A percentile compares a stretch with the other conserved stretches of the same genome.
Evolutionary conservation across 2,888 invertebrate species (phyloP).

Genomic region (Lymantria dispar): DNA sequence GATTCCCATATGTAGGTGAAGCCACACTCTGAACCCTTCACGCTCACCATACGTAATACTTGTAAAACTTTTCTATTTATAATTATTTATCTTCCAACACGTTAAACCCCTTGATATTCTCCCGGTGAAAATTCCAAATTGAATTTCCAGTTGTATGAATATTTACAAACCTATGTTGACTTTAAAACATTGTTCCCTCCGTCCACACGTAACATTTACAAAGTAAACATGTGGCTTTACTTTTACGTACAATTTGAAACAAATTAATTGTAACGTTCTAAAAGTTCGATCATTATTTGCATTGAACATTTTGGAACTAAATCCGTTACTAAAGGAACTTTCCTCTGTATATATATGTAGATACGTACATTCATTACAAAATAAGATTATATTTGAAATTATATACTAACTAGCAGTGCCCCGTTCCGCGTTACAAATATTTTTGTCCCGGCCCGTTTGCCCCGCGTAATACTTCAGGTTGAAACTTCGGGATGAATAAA

Average conservation of each 20-base stretch:
- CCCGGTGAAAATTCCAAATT: slow-evolving; percentile 61
- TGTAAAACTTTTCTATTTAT: not conserved
- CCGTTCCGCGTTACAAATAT: no score
- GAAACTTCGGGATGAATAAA: no score
- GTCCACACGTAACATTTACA: slow-evolving; percentile 40
- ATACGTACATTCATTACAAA: no score
- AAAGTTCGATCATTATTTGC: slow-evolving; percentile 20
- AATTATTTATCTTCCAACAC: not conserved
- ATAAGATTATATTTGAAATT: no score
- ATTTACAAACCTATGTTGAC: slow-evolving; percentile 60
- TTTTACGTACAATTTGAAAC: slow-evolving; percentile 34
- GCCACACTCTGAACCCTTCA: no score
- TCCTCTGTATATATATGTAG: not conserved
- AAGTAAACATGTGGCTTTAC: slow-evolving; percentile 48
- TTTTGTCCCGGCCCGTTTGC: no score
- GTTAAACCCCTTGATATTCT: slow-evolving; percentile 42
- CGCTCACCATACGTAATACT: no score
- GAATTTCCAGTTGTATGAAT: slow-evolving; percentile 66
- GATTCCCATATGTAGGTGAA: no score
- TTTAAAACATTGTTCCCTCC: slow-evolving; percentile 45
- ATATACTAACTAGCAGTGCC: no score
- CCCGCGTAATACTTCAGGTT: no score
- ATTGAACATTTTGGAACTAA: slow-evolving; percentile 2
- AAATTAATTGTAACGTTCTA: slow-evolving; percentile 28
- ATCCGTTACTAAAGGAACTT: slow-evolving; percentile 1